Evolutionary conservation across 2,888 invertebrate species (phyloP), one percentile per base, ranked within the genome.

Genomic region (Portevinia maculata): DNA sequence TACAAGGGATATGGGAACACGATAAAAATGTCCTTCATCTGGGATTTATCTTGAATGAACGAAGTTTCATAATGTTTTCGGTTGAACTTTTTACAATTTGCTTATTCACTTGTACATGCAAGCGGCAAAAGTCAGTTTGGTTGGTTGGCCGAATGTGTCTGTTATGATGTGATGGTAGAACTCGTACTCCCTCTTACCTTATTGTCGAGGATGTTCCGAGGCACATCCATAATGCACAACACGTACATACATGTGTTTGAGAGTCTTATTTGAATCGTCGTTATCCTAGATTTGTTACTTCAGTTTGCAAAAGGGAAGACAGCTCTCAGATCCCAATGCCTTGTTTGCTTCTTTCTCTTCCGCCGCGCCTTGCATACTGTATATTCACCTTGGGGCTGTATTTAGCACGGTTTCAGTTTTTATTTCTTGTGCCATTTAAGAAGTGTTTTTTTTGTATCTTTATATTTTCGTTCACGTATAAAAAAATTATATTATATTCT

Each of bases 71-170:
- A 75, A 75, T 60, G 65, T 48, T 65, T 75, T 52, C 64, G 41
- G 64, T 64, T 70, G 65, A 75, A 70, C 81, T 75, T 55, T 75
- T 70, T 53, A 28, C 59, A 81, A 75, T 75, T 75, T 81, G 52
- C 75, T 75, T 70, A 81, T 75, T 81, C 75, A 75, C 64, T 75
- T 75, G 64, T 60, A 75, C 65, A 65, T 81, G 81, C 70, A 75
- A 65, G 34, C 57, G 11, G 46, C 8, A 19, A 52, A 13, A n/a
- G 37, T 19, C 24, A 28, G 37, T 32, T 19, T 37, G 30, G 32
- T 8, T 7, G n/a, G n/a, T n/a, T n/a, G n/a, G n/a, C n/a, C 5
- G 9, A 32, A 32, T 52, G 7, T n/a, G 50, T 32, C 9, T 46
- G 37, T 32, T 37, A 15, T 7, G 28, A 50, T 67, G 41, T 67